phyloP scores from a whole-genome alignment of 2,797 vertebrate genomes.

The Enteromius paludinosus region DNA sequence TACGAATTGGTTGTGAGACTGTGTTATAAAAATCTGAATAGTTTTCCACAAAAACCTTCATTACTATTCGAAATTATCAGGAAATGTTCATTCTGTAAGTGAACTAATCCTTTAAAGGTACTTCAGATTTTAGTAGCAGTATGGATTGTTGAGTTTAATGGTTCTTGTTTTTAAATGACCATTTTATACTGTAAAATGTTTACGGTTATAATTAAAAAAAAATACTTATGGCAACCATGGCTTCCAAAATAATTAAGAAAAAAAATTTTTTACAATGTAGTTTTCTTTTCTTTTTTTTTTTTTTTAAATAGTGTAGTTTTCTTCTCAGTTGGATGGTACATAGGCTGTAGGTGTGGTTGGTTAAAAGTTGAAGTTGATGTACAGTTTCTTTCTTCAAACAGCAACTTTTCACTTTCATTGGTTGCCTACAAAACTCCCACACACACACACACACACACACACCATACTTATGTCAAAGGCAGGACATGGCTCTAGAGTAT shows the following conservation, averaged over 20 bases:
- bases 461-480: conserved; percentile 41
- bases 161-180: not conserved
- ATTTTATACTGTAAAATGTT: not conserved
- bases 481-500: conserved; percentile 53
- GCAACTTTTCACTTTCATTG: conserved; percentile 44
- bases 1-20: too few species aligned
- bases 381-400: conserved; percentile 39
- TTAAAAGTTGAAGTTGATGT: conserved; percentile 29
- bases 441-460: not conserved
- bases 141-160: not conserved
- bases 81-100: not conserved
- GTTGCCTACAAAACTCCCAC: conserved; percentile 33
- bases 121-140: not conserved
- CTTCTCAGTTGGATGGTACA: not conserved
- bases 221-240: not conserved
- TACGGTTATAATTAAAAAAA: not conserved
- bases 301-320: not conserved
- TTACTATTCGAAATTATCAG: not conserved
- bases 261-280: not conserved
- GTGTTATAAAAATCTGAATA: too few species aligned
- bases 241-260: not conserved
- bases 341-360: conserved; percentile 8
- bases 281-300: not conserved
- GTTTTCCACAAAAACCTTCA: not conserved
- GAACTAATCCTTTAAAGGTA: too few species aligned